These are phyloP conservation scores for Platynereis dumerilii DNA, from an alignment of 2,888 invertebrate species.

Conservation along the genomic window DNA sequence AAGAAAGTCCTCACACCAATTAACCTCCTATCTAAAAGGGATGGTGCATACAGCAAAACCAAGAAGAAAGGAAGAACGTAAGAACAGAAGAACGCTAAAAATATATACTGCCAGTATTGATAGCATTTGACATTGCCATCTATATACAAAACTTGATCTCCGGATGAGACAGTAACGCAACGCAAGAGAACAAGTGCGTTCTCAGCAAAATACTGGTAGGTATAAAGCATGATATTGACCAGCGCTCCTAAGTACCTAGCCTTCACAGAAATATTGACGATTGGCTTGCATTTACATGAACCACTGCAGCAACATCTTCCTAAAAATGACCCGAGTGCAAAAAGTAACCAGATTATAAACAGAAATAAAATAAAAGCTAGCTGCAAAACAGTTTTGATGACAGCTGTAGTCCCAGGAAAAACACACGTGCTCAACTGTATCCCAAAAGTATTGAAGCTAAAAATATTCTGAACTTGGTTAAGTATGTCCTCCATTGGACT, in stretches of 20 bases:
- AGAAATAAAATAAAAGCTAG: slow-evolving; percentile 10
- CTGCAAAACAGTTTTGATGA: slow-evolving; percentile 14
- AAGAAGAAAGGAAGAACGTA: slow-evolving; percentile 33
- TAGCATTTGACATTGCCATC: slow-evolving; percentile 32
- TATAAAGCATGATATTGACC: slow-evolving; percentile 15
- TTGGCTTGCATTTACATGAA: background rate
- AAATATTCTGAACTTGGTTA: slow-evolving; percentile 10
- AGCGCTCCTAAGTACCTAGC: slow-evolving; percentile 14
- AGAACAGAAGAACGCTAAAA: slow-evolving; percentile 19
- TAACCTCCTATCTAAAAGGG: slow-evolving; percentile 17
- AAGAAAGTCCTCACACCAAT: slow-evolving; percentile 11
- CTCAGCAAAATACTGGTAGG: slow-evolving; percentile 24
- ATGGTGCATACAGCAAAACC: slow-evolving; percentile 27
- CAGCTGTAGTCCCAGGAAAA: slow-evolving; percentile 15
- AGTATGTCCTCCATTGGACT: slow-evolving; percentile 5
- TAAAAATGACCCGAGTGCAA: background rate
- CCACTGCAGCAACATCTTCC: background rate
- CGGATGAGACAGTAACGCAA: slow-evolving; percentile 18
- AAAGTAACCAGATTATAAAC: slow-evolving; percentile 1
- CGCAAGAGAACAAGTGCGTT: slow-evolving; percentile 26
- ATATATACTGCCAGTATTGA: slow-evolving; percentile 29
- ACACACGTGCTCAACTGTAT: slow-evolving; percentile 16
- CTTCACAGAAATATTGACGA: slow-evolving; percentile 7
- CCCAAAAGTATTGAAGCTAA: slow-evolving; percentile 20
- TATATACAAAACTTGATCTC: slow-evolving; percentile 23